Base-by-base conservation (phyloP, 2,113 vertebrate genomes). In the Pseudorasbora parva region DNA sequence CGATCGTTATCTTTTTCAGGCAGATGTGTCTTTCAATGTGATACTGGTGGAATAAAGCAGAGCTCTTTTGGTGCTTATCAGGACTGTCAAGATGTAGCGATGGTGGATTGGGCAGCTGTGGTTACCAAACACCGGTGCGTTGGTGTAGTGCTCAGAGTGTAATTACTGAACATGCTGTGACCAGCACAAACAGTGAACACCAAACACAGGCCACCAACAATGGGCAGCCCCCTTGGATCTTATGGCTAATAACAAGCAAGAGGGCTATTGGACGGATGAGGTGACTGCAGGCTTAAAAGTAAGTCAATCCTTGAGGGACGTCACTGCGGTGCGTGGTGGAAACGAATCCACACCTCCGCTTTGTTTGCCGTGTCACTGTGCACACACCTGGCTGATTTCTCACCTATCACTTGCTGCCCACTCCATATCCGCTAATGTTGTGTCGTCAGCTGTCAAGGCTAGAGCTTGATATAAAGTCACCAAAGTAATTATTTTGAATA, bases 121-220 rank as follows among this genome's bases (percentile, higher is more conserved):
- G 62, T 60, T 19, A 27, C 25, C 47, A 37, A 33, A 47, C 25
- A 4, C 57, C 64, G 43, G 14, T 30, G 41, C 51, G 47, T 79
- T 60, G 60, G 79, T 51, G 82, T 74, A 60, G 51, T 37, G 64
- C 81, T 75, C 74, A 51, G 25, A 84, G 57, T 25, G 60, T 62
- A 89, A 84, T 89, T 87, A 87, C 79, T 8, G 54, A 84, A 86
- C 86, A 84, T 83, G 86, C 84, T 86, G 86, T 85, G 64, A 87
- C 49, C 78, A 78, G 76, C 78, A 87, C 73, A 85, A 86, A 86
- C 82, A 86, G 74, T 72, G 45, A 59, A 79, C 30, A 30, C 79
- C 84, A 87, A 84, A 87, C 86, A 87, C 81, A 71, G 78, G 33
- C 21, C 54, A 25, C 43, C 75, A 59, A 33, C 15, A 15, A 68